These are phyloP conservation scores for Lampris megalopsis DNA, from an alignment of 2,113 vertebrate genomes.

Conservation along the genomic window DNA sequence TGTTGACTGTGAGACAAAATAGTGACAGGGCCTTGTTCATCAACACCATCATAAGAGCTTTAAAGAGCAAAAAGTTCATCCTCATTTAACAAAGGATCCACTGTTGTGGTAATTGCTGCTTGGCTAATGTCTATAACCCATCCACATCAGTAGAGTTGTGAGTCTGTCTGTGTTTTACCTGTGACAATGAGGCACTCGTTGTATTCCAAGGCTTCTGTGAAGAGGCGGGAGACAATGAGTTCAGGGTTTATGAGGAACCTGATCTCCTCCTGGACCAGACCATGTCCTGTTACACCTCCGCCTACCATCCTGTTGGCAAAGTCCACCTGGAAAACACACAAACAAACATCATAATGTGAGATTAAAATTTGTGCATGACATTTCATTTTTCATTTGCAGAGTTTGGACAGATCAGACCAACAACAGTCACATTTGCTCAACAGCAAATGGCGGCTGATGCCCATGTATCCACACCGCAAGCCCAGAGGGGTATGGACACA, in stretches of 20 bases:
- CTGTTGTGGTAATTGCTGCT: too few relatives aligned
- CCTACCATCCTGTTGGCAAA: conserved; percentile 97
- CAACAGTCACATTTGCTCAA: too few relatives aligned
- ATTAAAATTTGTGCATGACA: too few relatives aligned
- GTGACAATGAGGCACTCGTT: conserved; percentile 98
- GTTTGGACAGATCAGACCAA: too few relatives aligned
- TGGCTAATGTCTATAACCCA: neutral
- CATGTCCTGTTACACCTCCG: conserved; percentile 93
- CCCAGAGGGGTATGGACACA: neutral
- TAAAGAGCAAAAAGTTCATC: too few relatives aligned
- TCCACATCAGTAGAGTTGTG: neutral
- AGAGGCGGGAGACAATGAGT: conserved; percentile 94
- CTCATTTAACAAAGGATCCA: too few relatives aligned
- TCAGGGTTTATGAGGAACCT: conserved; percentile 97
- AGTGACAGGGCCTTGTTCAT: too few relatives aligned
- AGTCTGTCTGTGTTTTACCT: conserved; percentile 77
- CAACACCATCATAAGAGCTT: too few relatives aligned
- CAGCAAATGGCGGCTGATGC: neutral
- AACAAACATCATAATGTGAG: neutral
- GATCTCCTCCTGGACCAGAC: conserved; percentile 98
- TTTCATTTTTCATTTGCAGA: too few relatives aligned
- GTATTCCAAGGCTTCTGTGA: conserved; percentile 93
- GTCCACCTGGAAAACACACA: conserved; percentile 87
- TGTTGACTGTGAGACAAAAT: too few relatives aligned
- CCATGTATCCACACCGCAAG: neutral